Evolutionary conservation across 2,113 vertebrate genomes (phyloP).

Genomic region (Oceanodroma tethys): DNA sequence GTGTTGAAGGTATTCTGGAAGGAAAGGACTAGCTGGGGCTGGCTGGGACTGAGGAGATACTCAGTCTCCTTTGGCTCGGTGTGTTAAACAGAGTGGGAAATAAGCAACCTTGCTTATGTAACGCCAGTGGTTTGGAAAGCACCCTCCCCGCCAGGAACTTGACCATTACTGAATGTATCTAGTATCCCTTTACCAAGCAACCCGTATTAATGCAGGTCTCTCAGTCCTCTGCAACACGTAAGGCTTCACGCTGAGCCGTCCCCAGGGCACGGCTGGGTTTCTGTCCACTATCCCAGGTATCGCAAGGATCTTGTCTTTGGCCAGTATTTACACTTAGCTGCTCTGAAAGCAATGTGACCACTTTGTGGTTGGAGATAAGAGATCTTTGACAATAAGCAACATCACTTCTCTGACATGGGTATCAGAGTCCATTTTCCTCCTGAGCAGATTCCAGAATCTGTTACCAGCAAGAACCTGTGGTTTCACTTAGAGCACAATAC

Average conservation of each 20-base stretch:
- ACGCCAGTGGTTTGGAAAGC: neutral
- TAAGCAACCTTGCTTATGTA: neutral
- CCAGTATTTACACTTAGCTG: neutral
- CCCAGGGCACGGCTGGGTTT: neutral
- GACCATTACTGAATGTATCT: neutral
- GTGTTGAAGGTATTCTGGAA: slow-evolving; percentile 15
- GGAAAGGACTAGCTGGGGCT: neutral
- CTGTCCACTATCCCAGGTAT: neutral
- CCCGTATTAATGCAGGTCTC: rapidly evolving
- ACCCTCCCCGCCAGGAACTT: neutral
- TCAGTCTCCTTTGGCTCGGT: neutral
- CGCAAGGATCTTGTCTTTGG: neutral
- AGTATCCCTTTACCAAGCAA: neutral
- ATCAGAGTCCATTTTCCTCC: neutral
- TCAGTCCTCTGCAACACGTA: neutral
- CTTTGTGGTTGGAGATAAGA: neutral
- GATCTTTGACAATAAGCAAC: neutral
- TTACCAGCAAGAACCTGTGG: neutral
- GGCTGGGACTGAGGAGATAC: neutral
- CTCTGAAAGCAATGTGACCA: neutral
- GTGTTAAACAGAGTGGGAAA: neutral
- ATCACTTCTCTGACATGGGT: neutral
- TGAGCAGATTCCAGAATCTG: neutral
- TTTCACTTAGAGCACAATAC: neutral
- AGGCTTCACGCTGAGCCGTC: neutral